Conservation (phyloP, 2,888 invertebrate species). For the Actias luna region DNA sequence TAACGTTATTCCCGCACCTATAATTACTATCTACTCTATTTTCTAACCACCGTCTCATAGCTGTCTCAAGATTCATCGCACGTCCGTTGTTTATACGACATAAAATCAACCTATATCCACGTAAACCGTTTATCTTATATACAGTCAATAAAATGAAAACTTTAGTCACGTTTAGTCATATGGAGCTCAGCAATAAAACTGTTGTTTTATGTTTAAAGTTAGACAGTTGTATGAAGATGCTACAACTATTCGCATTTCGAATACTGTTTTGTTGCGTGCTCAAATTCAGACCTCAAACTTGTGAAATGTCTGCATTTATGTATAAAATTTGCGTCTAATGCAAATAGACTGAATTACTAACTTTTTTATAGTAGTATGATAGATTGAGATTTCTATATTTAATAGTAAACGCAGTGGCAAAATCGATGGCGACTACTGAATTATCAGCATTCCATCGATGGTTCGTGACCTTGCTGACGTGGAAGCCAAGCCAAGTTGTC, state of each 20-base stretch:
- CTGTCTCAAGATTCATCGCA: constrained; percentile 2
- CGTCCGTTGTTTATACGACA: constrained; percentile 4
- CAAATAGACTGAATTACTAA: not conserved
- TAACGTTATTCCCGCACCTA: not conserved
- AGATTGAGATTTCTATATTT: too few relatives aligned
- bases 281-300: constrained; percentile 26
- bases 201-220: constrained; percentile 44
- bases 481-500: too few relatives aligned
- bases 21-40: not conserved
- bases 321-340: not conserved
- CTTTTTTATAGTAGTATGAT: too few relatives aligned
- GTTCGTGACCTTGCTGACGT: too few relatives aligned
- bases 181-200: constrained; percentile 36
- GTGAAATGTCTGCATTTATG: constrained; percentile 22
- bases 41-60: constrained; percentile 1
- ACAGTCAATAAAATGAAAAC: constrained; percentile 36
- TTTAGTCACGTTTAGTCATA: constrained; percentile 38
- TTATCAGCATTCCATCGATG: too few relatives aligned
- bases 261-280: constrained; percentile 25
- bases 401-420: too few relatives aligned
- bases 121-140: constrained; percentile 14
- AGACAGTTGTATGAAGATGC: constrained; percentile 27
- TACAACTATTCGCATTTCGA: constrained; percentile 35
- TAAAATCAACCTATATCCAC: not conserved
- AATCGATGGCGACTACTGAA: too few relatives aligned